Evolutionary conservation across 2,888 invertebrate species (phyloP), one percentile per base, ranked within the genome.

Genomic region (Eulithis prunata): DNA sequence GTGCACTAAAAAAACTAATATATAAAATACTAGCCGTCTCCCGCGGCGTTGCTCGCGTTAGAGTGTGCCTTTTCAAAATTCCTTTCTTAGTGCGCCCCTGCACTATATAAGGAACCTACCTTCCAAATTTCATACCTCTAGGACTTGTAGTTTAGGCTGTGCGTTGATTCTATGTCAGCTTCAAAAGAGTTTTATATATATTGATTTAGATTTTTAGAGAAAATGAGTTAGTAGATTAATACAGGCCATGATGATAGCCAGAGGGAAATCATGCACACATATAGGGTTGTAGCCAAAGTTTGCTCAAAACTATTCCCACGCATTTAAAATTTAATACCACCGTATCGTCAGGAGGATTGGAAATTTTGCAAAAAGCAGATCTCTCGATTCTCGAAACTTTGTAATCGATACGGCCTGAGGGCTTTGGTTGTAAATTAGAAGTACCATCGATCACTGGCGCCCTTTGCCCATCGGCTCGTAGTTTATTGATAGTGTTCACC

Each of bases 371-470:
- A 91, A 91, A 91, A 90, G 86, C 87, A 77, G 77, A 78, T 71
- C 72, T 71, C 71, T 78, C 82, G 77, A 91, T 71, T 71, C 71
- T 78, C 82, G 77, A 91, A 91, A 85, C 90, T 91, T 81, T 77
- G 91, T 92, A 92, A 93, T 89, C 91, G 92, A 93, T 93, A 89
- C 89, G 92, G 88, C 92, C 92, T 90, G 83, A 90, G 92, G 92
- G 92, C 87, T 90, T 93, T 91, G 89, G 83, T 88, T 90, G 41
- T 90, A 89, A 91, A 91, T 92, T 91, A 92, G 91, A 87, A 90
- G 86, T 88, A 84, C 92, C 91, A 93, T 93, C 92, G 87, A 93
- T 93, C 92, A 93, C 89, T 63, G 84, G 73, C 86, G 87, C 90
- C 90, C 92, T 91, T 88, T 90, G 91, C 92, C 91, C 91, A 91